phyloP scores from a whole-genome alignment of 2,888 invertebrate species.

The Priocnemis perturbator region DNA sequence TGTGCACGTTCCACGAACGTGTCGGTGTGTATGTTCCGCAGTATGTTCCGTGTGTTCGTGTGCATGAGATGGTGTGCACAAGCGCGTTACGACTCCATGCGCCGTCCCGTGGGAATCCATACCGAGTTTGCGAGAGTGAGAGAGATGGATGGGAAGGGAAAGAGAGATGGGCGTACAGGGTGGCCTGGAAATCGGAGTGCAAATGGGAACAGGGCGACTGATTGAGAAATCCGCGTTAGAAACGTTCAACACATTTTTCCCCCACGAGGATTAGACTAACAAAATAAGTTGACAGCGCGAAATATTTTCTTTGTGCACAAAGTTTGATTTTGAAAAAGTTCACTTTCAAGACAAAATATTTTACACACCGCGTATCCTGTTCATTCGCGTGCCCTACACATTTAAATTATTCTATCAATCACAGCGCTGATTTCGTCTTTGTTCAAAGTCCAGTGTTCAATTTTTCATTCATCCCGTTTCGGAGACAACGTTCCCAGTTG shows the following conservation, averaged over 20 bases:
- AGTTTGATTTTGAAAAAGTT: no score
- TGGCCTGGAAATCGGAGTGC: no score
- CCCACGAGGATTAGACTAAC: conserved; percentile 11
- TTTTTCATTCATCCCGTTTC: no score
- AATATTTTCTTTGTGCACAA: no score
- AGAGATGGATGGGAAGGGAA: conserved; percentile 8
- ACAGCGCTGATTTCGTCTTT: no score
- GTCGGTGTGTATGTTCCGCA: conserved; percentile 19
- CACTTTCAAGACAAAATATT: no score
- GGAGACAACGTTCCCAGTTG: no score
- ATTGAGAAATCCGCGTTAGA: no score
- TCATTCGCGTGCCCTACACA: no score
- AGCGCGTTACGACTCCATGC: conserved; percentile 19
- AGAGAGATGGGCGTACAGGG: neutral
- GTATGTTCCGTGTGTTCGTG: conserved; percentile 13
- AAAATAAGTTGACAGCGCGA: neutral
- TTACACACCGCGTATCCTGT: no score
- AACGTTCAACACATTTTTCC: neutral
- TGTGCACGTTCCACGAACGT: conserved; percentile 40
- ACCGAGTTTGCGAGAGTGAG: conserved; percentile 28
- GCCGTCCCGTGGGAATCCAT: conserved; percentile 69
- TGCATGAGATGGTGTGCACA: conserved; percentile 43
- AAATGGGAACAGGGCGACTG: neutral
- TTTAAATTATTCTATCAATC: no score
- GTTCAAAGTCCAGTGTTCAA: no score